A percentile compares a stretch with the other conserved stretches of the same genome.
Conservation (phyloP, 92 coral and sea anemone species). For the Isaurus tuberculatus region DNA sequence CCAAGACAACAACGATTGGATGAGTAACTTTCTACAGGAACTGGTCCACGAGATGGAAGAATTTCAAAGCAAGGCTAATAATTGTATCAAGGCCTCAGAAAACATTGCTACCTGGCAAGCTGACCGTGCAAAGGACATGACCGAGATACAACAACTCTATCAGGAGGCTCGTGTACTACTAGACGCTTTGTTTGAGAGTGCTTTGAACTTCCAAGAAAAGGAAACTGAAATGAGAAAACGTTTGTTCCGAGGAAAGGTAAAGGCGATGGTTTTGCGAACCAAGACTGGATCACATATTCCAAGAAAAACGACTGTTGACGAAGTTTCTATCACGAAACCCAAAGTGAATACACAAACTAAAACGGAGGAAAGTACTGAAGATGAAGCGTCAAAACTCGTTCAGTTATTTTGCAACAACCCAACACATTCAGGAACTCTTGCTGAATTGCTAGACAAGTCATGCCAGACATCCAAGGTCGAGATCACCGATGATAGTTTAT, state of each 20-base stretch:
- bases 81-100: slow-evolving; percentile 5
- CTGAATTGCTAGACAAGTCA: slow-evolving; percentile 33
- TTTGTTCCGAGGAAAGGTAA: slow-evolving; percentile 33
- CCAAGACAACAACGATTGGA: neutral
- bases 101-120: neutral
- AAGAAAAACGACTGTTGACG: neutral
- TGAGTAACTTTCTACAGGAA: slow-evolving; percentile 7
- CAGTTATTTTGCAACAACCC: slow-evolving; percentile 7
- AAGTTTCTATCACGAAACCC: neutral
- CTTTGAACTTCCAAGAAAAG: slow-evolving; percentile 2
- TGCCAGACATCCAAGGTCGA: slow-evolving; percentile 42
- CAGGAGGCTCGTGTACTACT: slow-evolving; percentile 26
- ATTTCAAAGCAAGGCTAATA: slow-evolving; percentile 22
- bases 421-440: slow-evolving; percentile 2
- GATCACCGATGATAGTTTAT: slow-evolving; percentile 13
- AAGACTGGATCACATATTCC: neutral
- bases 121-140: neutral
- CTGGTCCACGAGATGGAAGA: neutral
- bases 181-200: slow-evolving; percentile 23
- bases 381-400: neutral
- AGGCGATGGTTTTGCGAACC: neutral
- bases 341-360: neutral
- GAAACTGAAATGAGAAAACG: slow-evolving; percentile 15
- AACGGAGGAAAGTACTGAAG: neutral
- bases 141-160: slow-evolving; percentile 9